Evolutionary conservation across 2,797 vertebrate species (phyloP).

Genomic region (Taenioides sp.): DNA sequence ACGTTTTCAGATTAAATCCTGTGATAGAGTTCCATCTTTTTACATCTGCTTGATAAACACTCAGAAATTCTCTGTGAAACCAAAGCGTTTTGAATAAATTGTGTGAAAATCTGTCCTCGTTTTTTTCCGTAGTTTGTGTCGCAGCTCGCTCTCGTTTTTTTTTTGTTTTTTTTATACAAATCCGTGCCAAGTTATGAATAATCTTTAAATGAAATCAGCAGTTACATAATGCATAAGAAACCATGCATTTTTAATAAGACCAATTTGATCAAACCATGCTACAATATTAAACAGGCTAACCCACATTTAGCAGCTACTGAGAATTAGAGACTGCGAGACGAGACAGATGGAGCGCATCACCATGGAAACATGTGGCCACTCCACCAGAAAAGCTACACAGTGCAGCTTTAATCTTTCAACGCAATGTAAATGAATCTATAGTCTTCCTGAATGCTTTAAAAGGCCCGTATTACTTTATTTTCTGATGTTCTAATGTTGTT

Average conservation of each 20-base stretch:
- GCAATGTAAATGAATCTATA: too few relatives aligned
- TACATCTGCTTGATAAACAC: not conserved
- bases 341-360: not conserved
- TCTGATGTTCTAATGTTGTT: too few relatives aligned
- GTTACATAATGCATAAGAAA: constrained; percentile 41
- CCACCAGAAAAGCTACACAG: too few relatives aligned
- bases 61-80: not conserved
- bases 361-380: too few relatives aligned
- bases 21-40: not conserved
- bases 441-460: too few relatives aligned
- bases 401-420: too few relatives aligned
- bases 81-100: not conserved
- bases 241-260: constrained; percentile 35
- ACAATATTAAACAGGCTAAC: constrained; percentile 16
- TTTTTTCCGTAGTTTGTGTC: constrained; percentile 15
- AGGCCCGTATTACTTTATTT: too few relatives aligned
- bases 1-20: not conserved
- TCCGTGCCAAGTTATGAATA: constrained; percentile 28
- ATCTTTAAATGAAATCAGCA: constrained; percentile 30
- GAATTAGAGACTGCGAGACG: not conserved
- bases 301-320: constrained; percentile 19
- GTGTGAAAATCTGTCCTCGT: not conserved
- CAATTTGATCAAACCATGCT: constrained; percentile 24
- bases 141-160: constrained; percentile 38
- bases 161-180: constrained; percentile 2